Base-by-base conservation (phyloP, 2,797 vertebrate species). In the Pogonophryne albipinna region DNA sequence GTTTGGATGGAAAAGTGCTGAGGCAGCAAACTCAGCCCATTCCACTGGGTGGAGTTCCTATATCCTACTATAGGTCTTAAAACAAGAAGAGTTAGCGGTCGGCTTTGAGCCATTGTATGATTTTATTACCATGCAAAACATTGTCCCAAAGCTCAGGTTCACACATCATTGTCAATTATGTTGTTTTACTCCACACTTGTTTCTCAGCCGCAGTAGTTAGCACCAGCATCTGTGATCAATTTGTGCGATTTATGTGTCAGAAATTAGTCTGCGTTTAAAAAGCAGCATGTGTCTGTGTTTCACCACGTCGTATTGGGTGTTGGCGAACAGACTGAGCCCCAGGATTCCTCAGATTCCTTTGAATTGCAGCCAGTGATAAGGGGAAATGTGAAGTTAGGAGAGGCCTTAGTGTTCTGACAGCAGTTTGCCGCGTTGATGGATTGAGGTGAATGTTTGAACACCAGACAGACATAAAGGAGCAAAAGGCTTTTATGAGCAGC, bases 381-480 rank as follows among this genome's bases (percentile, higher is more conserved):
- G 80, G 78, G 83, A 89, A 88, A 85, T 61, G 78, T 6, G 66
- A 81, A 80, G 72, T 82, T 81, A 88, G 78, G 74, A 79, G 77
- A 87, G 85, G 76, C 74, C 81, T 78, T 27, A 7, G 72, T 62
- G 74, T 79, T 86, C 88, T 85, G 89, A 90, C 90, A 83, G 87
- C 83, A 67, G 84, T 86, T 89, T 90, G 87, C 83, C 59, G 52
- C 10, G 1, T 19, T 90, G 91, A 92, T 88, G 79, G 89, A 94
- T 91, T 19, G 89, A 91, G 88, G 85, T 89, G 88, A 89, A 92
- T 76, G 87, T 86, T 87, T 90, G 87, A 93, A 87, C 87, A 79
- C 89, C 88, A 92, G 90, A 93, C 87, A 83, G 89, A 92, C 90
- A 82, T 87, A 87, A 92, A 92, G 87, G 84, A 89, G 81, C 93